A percentile compares a stretch with the other conserved stretches of the same genome.
Evolutionary conservation across 2,797 vertebrate species (phyloP).

Genomic region (Neosilurus hyrtlii): DNA sequence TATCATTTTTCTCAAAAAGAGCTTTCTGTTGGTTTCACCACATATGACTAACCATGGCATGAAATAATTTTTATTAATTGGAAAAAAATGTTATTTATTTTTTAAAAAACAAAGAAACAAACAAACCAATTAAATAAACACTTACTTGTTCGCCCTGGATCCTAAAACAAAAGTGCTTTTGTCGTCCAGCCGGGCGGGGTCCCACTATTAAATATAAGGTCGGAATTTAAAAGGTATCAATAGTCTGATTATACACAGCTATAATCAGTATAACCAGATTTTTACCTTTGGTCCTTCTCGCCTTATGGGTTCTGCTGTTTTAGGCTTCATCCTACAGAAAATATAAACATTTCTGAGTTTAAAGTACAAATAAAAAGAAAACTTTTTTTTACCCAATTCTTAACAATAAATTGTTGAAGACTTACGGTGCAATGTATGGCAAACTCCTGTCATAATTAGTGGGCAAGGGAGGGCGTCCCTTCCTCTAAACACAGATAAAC

Average conservation of each 20-base stretch:
- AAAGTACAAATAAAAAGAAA: not conserved
- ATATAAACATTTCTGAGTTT: slow-evolving; percentile 8
- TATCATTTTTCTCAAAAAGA: too few species aligned
- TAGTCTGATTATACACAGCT: not conserved
- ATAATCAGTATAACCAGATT: not conserved
- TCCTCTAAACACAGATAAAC: slow-evolving; percentile 75
- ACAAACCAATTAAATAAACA: slow-evolving; percentile 29
- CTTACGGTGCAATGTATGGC: slow-evolving; percentile 78
- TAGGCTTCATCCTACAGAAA: slow-evolving; percentile 80
- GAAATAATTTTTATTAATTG: not conserved
- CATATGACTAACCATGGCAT: not conserved
- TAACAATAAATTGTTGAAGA: slow-evolving; percentile 38
- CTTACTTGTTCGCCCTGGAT: slow-evolving; percentile 97
- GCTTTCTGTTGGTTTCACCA: too few species aligned
- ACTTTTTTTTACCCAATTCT: not conserved
- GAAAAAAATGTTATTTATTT: too few species aligned
- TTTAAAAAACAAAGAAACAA: too few species aligned
- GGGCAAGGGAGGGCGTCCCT: slow-evolving; percentile 82
- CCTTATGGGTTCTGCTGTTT: slow-evolving; percentile 82
- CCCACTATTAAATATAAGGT: slow-evolving; percentile 79
- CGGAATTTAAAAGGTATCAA: not conserved
- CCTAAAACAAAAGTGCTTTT: slow-evolving; percentile 91
- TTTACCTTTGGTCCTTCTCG: slow-evolving; percentile 93
- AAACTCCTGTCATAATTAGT: slow-evolving; percentile 74
- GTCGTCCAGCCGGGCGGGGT: slow-evolving; percentile 86